Evolutionary conservation across 2,797 vertebrate species (phyloP).

Genomic region (Naso thynnoides): DNA sequence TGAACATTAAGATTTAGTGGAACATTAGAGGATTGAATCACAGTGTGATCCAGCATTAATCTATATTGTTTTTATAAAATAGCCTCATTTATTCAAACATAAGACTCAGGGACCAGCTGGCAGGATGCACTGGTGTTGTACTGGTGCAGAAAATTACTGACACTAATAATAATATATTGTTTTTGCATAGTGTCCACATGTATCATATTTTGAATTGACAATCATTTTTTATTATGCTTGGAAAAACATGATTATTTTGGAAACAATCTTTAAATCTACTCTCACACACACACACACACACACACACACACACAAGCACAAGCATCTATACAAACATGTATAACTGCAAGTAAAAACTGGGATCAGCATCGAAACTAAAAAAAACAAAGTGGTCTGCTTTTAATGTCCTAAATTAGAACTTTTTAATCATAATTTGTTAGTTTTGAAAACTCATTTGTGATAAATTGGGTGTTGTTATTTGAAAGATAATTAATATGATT

Average conservation of each 20-base stretch:
- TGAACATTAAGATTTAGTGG: slow-evolving; percentile 52
- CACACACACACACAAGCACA: background rate
- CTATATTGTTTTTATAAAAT: slow-evolving; percentile 40
- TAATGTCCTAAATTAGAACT: slow-evolving; percentile 50
- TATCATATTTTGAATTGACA: slow-evolving; percentile 13
- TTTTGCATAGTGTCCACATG: slow-evolving; percentile 12
- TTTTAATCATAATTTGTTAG: slow-evolving; percentile 59
- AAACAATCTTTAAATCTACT: slow-evolving; percentile 1
- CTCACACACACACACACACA: background rate
- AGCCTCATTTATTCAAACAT: slow-evolving; percentile 37
- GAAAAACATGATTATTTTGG: background rate
- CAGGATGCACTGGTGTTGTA: background rate
- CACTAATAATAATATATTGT: background rate
- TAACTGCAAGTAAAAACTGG: slow-evolving; percentile 21
- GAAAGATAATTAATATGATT: slow-evolving; percentile 75
- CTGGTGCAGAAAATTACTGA: slow-evolving; percentile 15
- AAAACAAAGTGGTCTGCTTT: slow-evolving; percentile 20
- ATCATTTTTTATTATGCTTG: background rate
- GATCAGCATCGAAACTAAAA: slow-evolving; percentile 8
- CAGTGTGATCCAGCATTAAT: slow-evolving; percentile 34
- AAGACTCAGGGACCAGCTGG: slow-evolving; percentile 30
- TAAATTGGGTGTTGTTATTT: slow-evolving; percentile 71
- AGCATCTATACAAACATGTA: background rate
- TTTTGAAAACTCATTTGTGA: slow-evolving; percentile 63
- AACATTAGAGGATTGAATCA: slow-evolving; percentile 42